Base-by-base conservation (phyloP, 2,113 vertebrate species). In the Vombatus ursinus region DNA sequence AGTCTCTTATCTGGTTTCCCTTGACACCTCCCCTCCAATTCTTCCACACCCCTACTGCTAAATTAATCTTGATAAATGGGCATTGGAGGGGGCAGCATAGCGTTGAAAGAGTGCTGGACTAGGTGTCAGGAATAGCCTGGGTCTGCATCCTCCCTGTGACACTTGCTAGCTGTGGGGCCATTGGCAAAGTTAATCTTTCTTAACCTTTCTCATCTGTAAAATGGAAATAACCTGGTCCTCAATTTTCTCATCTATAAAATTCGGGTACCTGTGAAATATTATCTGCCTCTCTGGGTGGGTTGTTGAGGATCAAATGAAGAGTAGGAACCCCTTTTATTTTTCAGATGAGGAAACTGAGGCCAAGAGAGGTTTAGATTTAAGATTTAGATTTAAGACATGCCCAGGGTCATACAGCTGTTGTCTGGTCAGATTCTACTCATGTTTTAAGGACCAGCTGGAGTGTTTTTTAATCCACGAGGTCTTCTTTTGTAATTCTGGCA, bases 291-390 rank as follows among this genome's bases (percentile, higher is more conserved):
- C 8, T 77, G 16, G 37, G 37, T 77, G 37, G 37, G 5, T n/a
- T 44, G 6, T 68, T 84, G n/a, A 84, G 68, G 68, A 84, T 44
- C 19, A n/a, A 84, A 84, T 84, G n/a, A 23, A 77, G 52, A 93
- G 50, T 50, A 50, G 26, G 57, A 92, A 92, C 25, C 52, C 48
- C 44, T 50, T 96, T 90, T 44, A 44, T 89, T 97, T 95, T 90
- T 22, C 19, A 95, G n/a, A 89, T 95, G 47, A 96, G 57, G 77
- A 97, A 96, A 91, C 50, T 92, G 68, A 96, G 90, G 28, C 22
- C 25, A 23, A 57, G 53, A 37, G 91, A 95, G 54, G 3, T 91
- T 92, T 90, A 91, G n/a, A 84, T 84, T 84, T 84, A 84, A 84
- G 68, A n/a, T n/a, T n/a, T n/a, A n/a, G n/a, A n/a, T n/a, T n/a